Base-by-base conservation (phyloP, 2,797 vertebrate species). In the Danio kyathit region DNA sequence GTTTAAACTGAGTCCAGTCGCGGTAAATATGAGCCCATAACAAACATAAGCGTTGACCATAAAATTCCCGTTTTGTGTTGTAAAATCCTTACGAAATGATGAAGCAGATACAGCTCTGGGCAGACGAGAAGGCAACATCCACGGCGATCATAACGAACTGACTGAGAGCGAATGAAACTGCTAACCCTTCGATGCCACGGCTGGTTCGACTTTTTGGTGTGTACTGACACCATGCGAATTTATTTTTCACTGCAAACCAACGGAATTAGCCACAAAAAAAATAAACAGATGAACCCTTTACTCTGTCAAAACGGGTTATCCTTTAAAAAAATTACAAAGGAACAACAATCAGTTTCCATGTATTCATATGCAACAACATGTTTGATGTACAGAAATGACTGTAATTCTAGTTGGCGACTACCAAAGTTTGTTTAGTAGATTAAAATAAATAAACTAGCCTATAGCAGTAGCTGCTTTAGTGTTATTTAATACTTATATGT, bases 181-280 rank as follows among this genome's bases (percentile, higher is more conserved):
- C 17, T 0, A 54, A 17, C 12, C 70, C 21, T 14, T 14, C n/a
- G 56, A 69, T 52, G 56, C 9, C 56, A 54, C 17, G 3, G 13
- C 14, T 72, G 1, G 5, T 29, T 12, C 10, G 16, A 64, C 64
- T 46, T 65, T 71, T 51, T 73, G 75, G 75, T 67, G 78, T 61
- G 84, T 73, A 87, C 78, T 84, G 87, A 88, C 87, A 83, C 84
- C 86, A 17, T 76, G 86, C 52, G 79, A 83, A 76, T 41, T 2
- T 46, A 46, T 6, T 49, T 10, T 43, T 66, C 21, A 81, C 67
- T 86, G 75, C 77, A 76, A 41, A 54, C 59, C 54, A 63, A n/a
- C n/a, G n/a, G n/a, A n/a, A n/a, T n/a, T n/a, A n/a, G n/a, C n/a
- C n/a, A n/a, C n/a, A n/a, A n/a, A n/a, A 29, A 29, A 3, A 29